These are phyloP conservation scores for Pseudochirops cupreus DNA, from an alignment of 2,797 vertebrate species.

Conservation along the genomic window DNA sequence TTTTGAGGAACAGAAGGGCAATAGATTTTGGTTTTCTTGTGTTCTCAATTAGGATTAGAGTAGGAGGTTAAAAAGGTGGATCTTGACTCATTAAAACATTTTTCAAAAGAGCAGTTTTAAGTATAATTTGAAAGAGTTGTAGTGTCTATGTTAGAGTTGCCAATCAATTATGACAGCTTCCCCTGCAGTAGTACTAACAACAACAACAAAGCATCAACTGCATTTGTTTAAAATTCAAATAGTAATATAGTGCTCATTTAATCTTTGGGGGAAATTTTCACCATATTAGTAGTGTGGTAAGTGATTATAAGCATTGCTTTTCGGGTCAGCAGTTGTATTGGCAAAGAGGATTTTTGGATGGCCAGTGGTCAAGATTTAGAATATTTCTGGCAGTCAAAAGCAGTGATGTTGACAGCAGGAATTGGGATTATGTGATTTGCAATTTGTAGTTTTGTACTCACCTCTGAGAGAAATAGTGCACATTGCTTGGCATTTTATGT, in stretches of 20 bases:
- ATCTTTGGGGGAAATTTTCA: neutral
- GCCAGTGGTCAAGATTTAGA: neutral
- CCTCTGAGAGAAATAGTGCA: neutral
- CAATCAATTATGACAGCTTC: neutral
- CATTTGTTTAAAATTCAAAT: conserved; percentile 17
- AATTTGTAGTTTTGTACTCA: neutral
- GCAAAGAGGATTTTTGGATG: conserved; percentile 6
- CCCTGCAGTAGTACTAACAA: neutral
- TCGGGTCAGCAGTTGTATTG: neutral
- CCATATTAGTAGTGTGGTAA: neutral
- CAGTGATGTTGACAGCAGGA: neutral
- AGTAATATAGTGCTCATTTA: neutral
- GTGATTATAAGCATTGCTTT: neutral
- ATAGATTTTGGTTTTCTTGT: neutral
- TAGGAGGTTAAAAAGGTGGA: no score
- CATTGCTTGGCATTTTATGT: conserved; percentile 12
- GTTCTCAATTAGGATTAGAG: neutral
- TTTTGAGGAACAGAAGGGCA: conserved; percentile 5
- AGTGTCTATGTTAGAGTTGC: neutral
- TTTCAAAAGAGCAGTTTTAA: neutral
- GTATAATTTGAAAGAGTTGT: conserved; percentile 26
- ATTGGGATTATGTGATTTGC: neutral
- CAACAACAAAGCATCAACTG: conserved; percentile 1
- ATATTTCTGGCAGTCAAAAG: neutral
- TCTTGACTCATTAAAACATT: no score